These are phyloP conservation scores for Harpagoxenus sublaevis DNA, from an alignment of 2,888 invertebrate species.

Conservation along the genomic window DNA sequence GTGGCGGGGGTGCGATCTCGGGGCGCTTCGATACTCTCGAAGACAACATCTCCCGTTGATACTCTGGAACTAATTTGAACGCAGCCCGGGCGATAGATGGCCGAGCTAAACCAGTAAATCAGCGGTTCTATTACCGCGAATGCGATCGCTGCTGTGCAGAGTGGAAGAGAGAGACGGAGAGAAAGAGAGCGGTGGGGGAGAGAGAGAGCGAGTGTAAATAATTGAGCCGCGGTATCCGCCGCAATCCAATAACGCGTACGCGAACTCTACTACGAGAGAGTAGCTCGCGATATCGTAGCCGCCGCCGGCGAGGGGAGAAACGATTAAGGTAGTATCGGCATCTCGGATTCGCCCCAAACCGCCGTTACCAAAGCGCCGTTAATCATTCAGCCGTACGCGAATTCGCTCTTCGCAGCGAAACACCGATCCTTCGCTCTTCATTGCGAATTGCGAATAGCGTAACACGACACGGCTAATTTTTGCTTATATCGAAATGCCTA, in stretches of 20 bases:
- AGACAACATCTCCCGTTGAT: conserved; percentile 45
- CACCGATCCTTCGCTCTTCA: not conserved
- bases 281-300: conserved; percentile 37
- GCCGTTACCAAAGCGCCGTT: conserved; percentile 32
- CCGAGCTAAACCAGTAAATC: conserved; percentile 75
- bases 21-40: not conserved
- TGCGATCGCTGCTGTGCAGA: conserved; percentile 55
- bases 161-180: conserved; percentile 44
- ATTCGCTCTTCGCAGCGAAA: not conserved
- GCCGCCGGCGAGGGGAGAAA: not conserved
- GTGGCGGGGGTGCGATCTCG: not conserved
- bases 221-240: conserved; percentile 66
- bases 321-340: conserved; percentile 15
- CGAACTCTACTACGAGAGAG: conserved; percentile 15
- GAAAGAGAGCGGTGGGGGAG: not conserved
- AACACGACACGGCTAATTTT: conserved; percentile 28
- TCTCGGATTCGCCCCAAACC: conserved; percentile 38
- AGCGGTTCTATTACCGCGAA: conserved; percentile 76
- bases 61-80: conserved; percentile 71
- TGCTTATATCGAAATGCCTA: not conserved
- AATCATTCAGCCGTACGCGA: conserved; percentile 29
- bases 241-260: conserved; percentile 72
- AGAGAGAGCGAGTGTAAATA: conserved; percentile 69
- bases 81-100: conserved; percentile 62
- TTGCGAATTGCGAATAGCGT: not conserved